A percentile compares a stretch with the other conserved stretches of the same genome.
phyloP scores from a whole-genome alignment of 2,797 vertebrate species.

The Onychomys torridus region DNA sequence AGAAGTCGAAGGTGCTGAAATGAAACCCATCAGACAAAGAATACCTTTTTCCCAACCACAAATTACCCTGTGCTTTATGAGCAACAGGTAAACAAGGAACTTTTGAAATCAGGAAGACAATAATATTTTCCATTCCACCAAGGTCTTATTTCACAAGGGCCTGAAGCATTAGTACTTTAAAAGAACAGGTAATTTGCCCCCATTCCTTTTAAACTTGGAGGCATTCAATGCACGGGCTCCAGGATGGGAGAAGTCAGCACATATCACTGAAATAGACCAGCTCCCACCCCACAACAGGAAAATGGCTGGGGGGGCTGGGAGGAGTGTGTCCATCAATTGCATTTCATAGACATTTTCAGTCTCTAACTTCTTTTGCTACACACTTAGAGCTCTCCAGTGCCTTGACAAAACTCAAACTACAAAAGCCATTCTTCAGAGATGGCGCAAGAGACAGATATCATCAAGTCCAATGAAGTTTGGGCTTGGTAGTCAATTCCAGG shows the following conservation, averaged over 20 bases:
- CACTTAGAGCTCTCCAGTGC: conserved; percentile 43
- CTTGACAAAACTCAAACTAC: conserved; percentile 61
- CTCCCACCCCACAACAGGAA: conserved; percentile 22
- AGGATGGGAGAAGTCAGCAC: conserved; percentile 47
- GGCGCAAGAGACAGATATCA: conserved; percentile 35
- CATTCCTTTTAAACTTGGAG: conserved; percentile 66
- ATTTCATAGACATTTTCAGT: conserved; percentile 37
- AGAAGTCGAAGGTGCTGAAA: conserved; percentile 66
- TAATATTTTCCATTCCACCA: conserved; percentile 72
- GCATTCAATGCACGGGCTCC: conserved; percentile 1
- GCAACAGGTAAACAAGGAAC: conserved; percentile 78
- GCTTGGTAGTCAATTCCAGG: conserved; percentile 6
- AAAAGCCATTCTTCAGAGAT: conserved; percentile 46
- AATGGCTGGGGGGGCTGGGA: conserved; percentile 38
- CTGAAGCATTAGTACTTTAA: conserved; percentile 68
- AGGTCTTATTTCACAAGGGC: conserved; percentile 75
- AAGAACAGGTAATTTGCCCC: conserved; percentile 66
- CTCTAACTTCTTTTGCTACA: conserved; percentile 20
- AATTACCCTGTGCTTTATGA: conserved; percentile 74
- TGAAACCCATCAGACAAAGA: conserved; percentile 78
- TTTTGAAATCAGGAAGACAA: conserved; percentile 72
- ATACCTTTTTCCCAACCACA: conserved; percentile 53
- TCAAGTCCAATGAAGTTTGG: conserved; percentile 3
- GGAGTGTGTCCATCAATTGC: conserved; percentile 1
- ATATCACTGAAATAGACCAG: conserved; percentile 63